A percentile compares a stretch with the other conserved stretches of the same genome.
Conservation (phyloP, 2,888 invertebrate genomes). For the Drosophila limbata region DNA sequence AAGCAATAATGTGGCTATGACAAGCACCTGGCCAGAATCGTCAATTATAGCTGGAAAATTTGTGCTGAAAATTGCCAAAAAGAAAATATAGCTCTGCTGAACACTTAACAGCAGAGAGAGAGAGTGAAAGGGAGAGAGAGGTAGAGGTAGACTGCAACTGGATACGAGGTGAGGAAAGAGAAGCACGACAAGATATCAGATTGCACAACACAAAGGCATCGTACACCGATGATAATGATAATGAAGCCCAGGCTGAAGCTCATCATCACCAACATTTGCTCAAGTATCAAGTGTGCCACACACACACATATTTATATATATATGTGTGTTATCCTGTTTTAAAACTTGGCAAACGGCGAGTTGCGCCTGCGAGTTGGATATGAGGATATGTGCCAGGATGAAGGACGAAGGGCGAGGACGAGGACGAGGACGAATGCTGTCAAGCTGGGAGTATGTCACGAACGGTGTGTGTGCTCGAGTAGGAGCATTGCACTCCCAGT, state of each 20-base stretch:
- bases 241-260: conserved; percentile 64
- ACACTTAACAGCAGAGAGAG: conserved; percentile 3
- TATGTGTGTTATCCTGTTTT: conserved; percentile 66
- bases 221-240: conserved; percentile 41
- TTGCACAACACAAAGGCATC: conserved; percentile 64
- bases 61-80: conserved; percentile 32
- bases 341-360: conserved; percentile 56
- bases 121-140: background rate
- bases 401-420: conserved; percentile 16
- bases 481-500: conserved; percentile 79
- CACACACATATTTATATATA: background rate
- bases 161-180: conserved; percentile 60
- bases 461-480: conserved; percentile 73
- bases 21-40: conserved; percentile 61
- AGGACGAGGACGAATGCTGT: conserved; percentile 33
- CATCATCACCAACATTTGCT: conserved; percentile 59
- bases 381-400: conserved; percentile 51
- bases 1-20: conserved; percentile 41
- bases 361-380: conserved; percentile 44
- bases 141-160: conserved; percentile 58
- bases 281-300: conserved; percentile 58
- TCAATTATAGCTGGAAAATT: conserved; percentile 49
- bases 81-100: conserved; percentile 11
- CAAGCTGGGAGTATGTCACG: conserved; percentile 80
- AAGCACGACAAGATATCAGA: conserved; percentile 68